A percentile compares a stretch with the other conserved stretches of the same genome.
phyloP scores from a whole-genome alignment of 2,888 invertebrate species.

The Seira ritae region DNA sequence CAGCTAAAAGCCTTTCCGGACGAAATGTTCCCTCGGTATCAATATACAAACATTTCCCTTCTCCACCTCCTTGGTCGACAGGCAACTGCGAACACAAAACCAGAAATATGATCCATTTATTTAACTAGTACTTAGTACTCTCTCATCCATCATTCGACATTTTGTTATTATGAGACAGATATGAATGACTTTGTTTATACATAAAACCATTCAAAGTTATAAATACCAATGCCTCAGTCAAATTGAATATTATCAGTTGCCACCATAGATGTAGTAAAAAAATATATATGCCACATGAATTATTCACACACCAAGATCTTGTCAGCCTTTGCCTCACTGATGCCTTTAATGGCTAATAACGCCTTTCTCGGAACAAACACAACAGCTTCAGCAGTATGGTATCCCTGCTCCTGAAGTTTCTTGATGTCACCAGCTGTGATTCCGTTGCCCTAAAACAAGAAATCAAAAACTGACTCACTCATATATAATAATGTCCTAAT shows the following conservation, averaged over 20 bases:
- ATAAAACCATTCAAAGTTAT: neutral
- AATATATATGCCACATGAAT: too few species aligned
- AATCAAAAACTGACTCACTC: neutral
- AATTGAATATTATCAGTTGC: too few species aligned
- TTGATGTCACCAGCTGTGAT: constrained; percentile 93
- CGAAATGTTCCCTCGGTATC: constrained; percentile 99
- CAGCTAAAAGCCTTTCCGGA: constrained; percentile 94
- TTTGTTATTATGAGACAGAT: too few species aligned
- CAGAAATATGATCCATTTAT: too few species aligned
- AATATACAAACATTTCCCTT: constrained; percentile 98
- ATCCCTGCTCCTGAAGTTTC: constrained; percentile 94
- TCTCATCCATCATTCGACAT: too few species aligned
- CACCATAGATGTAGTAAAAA: too few species aligned
- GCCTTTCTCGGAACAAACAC: constrained; percentile 96
- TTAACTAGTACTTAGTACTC: too few species aligned
- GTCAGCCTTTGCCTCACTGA: constrained; percentile 98
- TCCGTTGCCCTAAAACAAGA: constrained; percentile 85
- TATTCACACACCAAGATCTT: constrained; percentile 86
- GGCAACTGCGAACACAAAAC: too few species aligned
- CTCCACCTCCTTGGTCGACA: constrained; percentile 97
- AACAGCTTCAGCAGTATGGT: constrained; percentile 95
- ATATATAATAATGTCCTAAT: too few species aligned
- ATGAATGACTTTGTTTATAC: too few species aligned
- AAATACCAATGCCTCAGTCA: too few species aligned
- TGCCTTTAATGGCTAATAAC: constrained; percentile 92